Evolutionary conservation across 2,888 invertebrate genomes (phyloP).

Genomic region (Caenorhabditis macrosperma): DNA sequence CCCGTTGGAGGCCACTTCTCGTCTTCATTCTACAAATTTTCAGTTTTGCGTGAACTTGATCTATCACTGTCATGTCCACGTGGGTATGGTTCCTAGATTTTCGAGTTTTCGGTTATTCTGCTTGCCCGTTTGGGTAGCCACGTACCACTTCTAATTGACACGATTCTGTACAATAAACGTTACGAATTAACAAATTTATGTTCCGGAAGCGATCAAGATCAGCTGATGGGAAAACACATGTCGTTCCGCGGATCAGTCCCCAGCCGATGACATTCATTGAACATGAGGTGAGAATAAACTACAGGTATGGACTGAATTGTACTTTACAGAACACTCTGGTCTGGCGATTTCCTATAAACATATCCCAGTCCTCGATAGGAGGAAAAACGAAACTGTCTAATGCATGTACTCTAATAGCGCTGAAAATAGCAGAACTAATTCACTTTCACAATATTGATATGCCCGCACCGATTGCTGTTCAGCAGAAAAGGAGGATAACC

Average conservation of each 20-base stretch:
- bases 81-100: not conserved
- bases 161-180: conserved; percentile 23
- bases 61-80: not conserved
- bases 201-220: conserved; percentile 12
- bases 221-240: not conserved
- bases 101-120: not conserved
- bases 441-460: conserved; percentile 51
- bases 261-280: conserved; percentile 34
- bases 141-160: not conserved
- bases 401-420: conserved; percentile 67
- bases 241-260: not conserved
- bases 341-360: conserved; percentile 62
- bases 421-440: conserved; percentile 62
- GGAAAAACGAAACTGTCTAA: conserved; percentile 60
- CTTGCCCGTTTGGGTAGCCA: not conserved
- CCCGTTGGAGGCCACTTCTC: not conserved
- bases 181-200: conserved; percentile 12
- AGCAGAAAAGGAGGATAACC: not conserved
- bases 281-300: conserved; percentile 22
- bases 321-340: conserved; percentile 52
- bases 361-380: conserved; percentile 67
- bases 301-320: not conserved
- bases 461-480: conserved; percentile 7
- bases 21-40: conserved; percentile 7
- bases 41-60: conserved; percentile 1